Conservation (phyloP, 2,113 vertebrate genomes). For the Amphiprion ocellaris region DNA sequence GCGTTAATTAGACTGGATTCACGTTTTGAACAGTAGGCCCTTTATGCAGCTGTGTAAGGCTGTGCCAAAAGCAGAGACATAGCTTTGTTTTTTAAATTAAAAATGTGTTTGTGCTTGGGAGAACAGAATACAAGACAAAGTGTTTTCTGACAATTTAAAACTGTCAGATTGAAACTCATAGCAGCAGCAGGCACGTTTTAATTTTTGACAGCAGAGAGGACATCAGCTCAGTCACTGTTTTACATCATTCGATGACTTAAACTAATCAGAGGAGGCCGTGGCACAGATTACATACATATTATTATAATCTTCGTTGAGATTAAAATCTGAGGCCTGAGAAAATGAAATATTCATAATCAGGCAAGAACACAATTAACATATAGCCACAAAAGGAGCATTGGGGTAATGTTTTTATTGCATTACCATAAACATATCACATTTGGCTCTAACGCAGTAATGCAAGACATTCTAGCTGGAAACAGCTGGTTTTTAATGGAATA, state of each 20-base stretch:
- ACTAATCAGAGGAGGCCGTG: not conserved
- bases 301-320: not conserved
- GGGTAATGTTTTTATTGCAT: too few relatives aligned
- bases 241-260: conserved; percentile 7
- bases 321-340: not conserved
- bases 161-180: not conserved
- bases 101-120: conserved; percentile 12
- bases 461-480: too few relatives aligned
- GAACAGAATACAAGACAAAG: conserved; percentile 5
- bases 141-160: not conserved
- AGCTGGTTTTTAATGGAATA: too few relatives aligned
- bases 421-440: too few relatives aligned
- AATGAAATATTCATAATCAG: conserved; percentile 9
- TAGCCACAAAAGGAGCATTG: not conserved
- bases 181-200: conserved; percentile 10
- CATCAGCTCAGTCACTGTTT: conserved; percentile 8
- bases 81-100: not conserved
- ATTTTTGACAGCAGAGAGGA: conserved; percentile 27
- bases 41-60: not conserved
- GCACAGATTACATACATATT: not conserved
- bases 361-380: not conserved
- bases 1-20: too few relatives aligned
- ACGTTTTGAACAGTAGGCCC: not conserved
- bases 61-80: not conserved
- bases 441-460: too few relatives aligned